Conservation (phyloP, 2,888 invertebrate genomes). For the Dusona sp. region DNA sequence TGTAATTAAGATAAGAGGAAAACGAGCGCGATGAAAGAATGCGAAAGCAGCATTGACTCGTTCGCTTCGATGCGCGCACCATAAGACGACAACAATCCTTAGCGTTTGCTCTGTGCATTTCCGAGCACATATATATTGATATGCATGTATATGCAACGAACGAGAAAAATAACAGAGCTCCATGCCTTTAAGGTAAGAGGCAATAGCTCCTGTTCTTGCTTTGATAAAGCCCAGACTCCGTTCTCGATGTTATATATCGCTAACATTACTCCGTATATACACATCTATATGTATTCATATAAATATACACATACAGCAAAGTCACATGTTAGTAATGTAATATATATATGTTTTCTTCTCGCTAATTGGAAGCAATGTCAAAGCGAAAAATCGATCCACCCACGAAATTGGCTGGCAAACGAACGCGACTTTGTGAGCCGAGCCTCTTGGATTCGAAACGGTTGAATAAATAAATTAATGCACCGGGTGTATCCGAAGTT, state of each 20-base stretch:
- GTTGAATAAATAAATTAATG: constrained; percentile 68
- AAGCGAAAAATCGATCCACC: constrained; percentile 69
- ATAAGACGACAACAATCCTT: constrained; percentile 65
- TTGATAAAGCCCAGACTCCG: constrained; percentile 61
- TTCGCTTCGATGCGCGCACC: constrained; percentile 64
- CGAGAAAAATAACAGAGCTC: constrained; percentile 62
- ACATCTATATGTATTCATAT: background rate
- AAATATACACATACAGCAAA: constrained; percentile 22
- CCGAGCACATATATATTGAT: constrained; percentile 20
- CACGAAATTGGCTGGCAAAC: constrained; percentile 70
- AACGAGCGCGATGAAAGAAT: constrained; percentile 58
- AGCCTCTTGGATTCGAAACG: constrained; percentile 60
- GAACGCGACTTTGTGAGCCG: constrained; percentile 52
- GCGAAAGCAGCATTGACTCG: constrained; percentile 67
- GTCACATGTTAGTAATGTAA: background rate
- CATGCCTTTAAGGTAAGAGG: constrained; percentile 63
- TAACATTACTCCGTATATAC: constrained; percentile 8
- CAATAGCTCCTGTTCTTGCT: constrained; percentile 58
- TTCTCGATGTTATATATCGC: constrained; percentile 49
- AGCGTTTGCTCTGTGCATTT: constrained; percentile 40
- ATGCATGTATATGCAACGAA: constrained; percentile 29
- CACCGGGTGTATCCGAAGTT: constrained; percentile 64
- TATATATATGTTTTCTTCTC: constrained; percentile 56
- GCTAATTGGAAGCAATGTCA: constrained; percentile 70
- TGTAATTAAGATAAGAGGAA: constrained; percentile 68